Percentiles rank a stretch among this genome's conserved stretches.
Conservation (phyloP, 2,888 invertebrate species). For the Drosophila greeni region DNA sequence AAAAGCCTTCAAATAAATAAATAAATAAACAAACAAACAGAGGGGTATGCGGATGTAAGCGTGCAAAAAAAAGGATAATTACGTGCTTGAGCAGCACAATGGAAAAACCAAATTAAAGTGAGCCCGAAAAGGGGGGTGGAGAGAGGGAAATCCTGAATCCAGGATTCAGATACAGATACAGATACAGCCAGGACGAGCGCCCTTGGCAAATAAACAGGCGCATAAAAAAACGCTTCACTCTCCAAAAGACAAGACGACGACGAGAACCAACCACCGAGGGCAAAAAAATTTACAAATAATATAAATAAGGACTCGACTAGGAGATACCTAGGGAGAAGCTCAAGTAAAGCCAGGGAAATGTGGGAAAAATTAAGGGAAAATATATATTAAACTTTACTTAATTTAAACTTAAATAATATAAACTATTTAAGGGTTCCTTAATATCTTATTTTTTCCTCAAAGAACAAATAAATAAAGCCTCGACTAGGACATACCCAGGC, state of each 20-base stretch:
- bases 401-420: too few species aligned
- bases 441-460: neutral
- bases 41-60: constrained; percentile 9
- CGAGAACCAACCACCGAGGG: constrained; percentile 33
- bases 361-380: neutral
- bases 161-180: constrained; percentile 1
- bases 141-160: neutral
- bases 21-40: constrained; percentile 58
- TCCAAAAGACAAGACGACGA: constrained; percentile 34
- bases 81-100: constrained; percentile 69
- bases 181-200: constrained; percentile 24
- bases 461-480: neutral
- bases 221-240: constrained; percentile 34
- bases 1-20: constrained; percentile 43
- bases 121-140: constrained; percentile 40
- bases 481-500: constrained; percentile 1
- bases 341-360: neutral
- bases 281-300: constrained; percentile 6
- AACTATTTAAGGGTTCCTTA: neutral
- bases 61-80: constrained; percentile 67
- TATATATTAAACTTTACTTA: too few species aligned
- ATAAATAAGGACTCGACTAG: neutral
- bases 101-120: constrained; percentile 61
- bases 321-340: neutral
- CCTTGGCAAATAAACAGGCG: constrained; percentile 58